Evolutionary conservation across 2,888 invertebrate species (phyloP), one percentile per base, ranked within the genome.

Genomic region (Drosophila ochracea): DNA sequence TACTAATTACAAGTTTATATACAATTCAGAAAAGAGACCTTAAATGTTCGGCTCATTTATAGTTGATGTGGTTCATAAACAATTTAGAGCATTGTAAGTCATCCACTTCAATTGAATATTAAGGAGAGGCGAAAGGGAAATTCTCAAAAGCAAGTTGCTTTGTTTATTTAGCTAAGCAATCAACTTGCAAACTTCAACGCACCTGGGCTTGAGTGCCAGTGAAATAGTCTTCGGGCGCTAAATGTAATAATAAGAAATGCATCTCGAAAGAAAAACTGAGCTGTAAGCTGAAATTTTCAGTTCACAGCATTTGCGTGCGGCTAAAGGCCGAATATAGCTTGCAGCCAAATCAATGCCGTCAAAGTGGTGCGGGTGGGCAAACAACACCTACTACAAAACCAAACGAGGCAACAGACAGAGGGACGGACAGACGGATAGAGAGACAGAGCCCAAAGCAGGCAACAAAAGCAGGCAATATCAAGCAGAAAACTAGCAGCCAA

Each of bases 401-500:
- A 47, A 70, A 35, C 65, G 30, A 58, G 53, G 43, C 64, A 54
- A 43, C 54, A 63, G 66, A 30, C 47, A 47, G 52, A 58, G 30
- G 6, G 50, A n/a, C 9, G 30, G 50, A 30, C 52, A n/a, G 30
- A n/a, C n/a, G 47, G 25, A 16, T 28, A 28, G 55, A 39, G 55
- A 47, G 28, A 37, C 37, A 55, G 37, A 13, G 37, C 55, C 55
- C 16, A 57, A 58, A 58, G 16, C 58, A 60, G 61, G 59, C 59
- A 69, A 62, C 68, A 68, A 69, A 64, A 21, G 53, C 50, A 53
- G 59, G 74, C 81, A 85, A 88, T 78, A 80, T 68, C 66, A 75
- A 69, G 63, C 67, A 41, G 68, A 76, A 57, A 68, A 65, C 50
- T 61, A 47, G 37, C 71, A 71, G 60, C 68, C 61, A 71, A 64